phyloP scores from a whole-genome alignment of 2,888 invertebrate species.

The Harpalus rubripes region DNA sequence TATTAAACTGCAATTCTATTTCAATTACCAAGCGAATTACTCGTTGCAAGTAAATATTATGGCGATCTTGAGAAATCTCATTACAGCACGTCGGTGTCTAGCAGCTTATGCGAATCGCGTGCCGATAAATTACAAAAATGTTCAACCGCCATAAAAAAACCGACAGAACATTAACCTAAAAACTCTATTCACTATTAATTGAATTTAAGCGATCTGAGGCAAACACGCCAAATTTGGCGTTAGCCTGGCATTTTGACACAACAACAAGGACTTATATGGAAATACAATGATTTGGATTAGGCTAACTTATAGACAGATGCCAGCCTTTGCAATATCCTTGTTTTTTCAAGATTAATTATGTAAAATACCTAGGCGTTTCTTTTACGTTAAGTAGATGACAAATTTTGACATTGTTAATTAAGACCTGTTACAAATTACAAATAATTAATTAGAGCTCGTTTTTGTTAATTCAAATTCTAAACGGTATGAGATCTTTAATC shows the following conservation, averaged over 20 bases:
- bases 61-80: conserved; percentile 32
- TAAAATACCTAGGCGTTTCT: conserved; percentile 24
- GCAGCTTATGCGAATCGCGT: conserved; percentile 17
- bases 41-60: conserved; percentile 28
- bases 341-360: conserved; percentile 24
- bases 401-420: conserved; percentile 53
- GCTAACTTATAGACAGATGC: conserved; percentile 13
- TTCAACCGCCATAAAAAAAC: conserved; percentile 37
- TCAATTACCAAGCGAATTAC: conserved; percentile 35
- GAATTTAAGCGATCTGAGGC: conserved; percentile 52
- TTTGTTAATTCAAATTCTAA: background rate
- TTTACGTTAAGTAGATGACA: conserved; percentile 19
- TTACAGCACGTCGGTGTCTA: conserved; percentile 3
- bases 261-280: conserved; percentile 20
- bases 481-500: no score
- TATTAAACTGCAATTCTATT: conserved; percentile 15
- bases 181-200: conserved; percentile 39
- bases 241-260: conserved; percentile 38
- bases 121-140: conserved; percentile 50
- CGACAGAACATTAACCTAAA: conserved; percentile 58
- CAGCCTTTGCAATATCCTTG: conserved; percentile 26
- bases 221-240: conserved; percentile 55
- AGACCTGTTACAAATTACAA: conserved; percentile 13
- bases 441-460: conserved; percentile 29
- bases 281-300: conserved; percentile 30